These are phyloP conservation scores for Rhyacichthys aspro DNA, from an alignment of 2,797 vertebrate genomes.

Conservation along the genomic window DNA sequence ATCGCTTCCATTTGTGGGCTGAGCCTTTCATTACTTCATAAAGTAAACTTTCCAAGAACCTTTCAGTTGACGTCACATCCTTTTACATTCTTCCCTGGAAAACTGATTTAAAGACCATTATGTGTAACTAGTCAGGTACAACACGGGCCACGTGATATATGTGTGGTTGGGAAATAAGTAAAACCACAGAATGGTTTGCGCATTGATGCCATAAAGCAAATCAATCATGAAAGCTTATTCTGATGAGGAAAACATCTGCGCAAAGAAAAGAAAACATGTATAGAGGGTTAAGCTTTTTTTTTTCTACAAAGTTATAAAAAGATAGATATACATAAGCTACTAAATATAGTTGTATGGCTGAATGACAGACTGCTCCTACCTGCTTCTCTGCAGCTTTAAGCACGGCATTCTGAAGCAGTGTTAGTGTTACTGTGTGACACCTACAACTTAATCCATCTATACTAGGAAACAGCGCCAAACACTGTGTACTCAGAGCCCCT, in stretches of 20 bases:
- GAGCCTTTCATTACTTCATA: slow-evolving; percentile 37
- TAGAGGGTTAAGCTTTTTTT: background rate
- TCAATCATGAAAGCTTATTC: background rate
- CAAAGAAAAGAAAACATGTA: background rate
- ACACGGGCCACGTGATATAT: slow-evolving; percentile 34
- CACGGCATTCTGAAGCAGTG: slow-evolving; percentile 3
- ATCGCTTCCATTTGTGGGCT: slow-evolving; percentile 31
- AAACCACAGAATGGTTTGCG: slow-evolving; percentile 9
- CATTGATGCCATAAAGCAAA: slow-evolving; percentile 16
- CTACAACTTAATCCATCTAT: slow-evolving; percentile 21
- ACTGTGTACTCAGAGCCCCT: background rate
- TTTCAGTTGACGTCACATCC: slow-evolving; percentile 43
- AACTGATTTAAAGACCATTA: slow-evolving; percentile 30
- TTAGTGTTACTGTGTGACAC: slow-evolving; percentile 14
- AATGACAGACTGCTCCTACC: slow-evolving; percentile 3
- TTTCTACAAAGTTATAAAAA: background rate
- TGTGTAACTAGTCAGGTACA: slow-evolving; percentile 33
- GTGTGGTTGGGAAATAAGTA: slow-evolving; percentile 18
- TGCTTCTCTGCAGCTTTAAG: slow-evolving; percentile 3
- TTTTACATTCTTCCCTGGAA: slow-evolving; percentile 33
- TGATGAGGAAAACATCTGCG: slow-evolving; percentile 7
- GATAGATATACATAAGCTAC: slow-evolving; percentile 15
- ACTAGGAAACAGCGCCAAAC: slow-evolving; percentile 27
- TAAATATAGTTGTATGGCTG: slow-evolving; percentile 13
- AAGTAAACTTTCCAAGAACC: slow-evolving; percentile 43